A percentile compares a stretch with the other conserved stretches of the same genome.
Evolutionary conservation across 2,888 invertebrate species (phyloP).

Genomic region (Thecocarcelia acutangulata): DNA sequence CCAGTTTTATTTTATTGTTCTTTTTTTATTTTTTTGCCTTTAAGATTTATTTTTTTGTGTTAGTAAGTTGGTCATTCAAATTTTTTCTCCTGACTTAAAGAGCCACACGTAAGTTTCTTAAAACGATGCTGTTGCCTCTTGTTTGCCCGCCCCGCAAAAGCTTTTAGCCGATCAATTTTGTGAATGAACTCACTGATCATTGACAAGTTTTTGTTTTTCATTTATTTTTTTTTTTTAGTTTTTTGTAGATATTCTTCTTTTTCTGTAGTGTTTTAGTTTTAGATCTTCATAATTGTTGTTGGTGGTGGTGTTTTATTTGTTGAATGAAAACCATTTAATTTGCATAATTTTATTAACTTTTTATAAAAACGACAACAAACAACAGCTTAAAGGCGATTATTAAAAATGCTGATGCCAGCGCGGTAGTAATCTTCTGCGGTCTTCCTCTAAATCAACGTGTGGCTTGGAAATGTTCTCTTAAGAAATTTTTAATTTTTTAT

Average conservation of each 20-base stretch:
- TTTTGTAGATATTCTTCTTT: background rate
- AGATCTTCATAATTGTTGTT: constrained; percentile 3
- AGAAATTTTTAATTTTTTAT: constrained; percentile 35
- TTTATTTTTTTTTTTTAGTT: constrained; percentile 12
- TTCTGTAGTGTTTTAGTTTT: constrained; percentile 3
- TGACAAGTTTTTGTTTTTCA: constrained; percentile 34
- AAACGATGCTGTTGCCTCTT: background rate
- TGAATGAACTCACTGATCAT: constrained; percentile 64
- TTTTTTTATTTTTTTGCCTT: background rate
- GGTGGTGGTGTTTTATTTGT: constrained; percentile 41
- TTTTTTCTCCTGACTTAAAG: constrained; percentile 37
- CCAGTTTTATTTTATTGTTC: background rate
- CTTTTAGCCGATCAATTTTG: constrained; percentile 37
- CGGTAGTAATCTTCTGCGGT: constrained; percentile 1
- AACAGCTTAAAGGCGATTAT: constrained; percentile 13
- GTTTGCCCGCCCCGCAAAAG: background rate
- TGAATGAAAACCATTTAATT: constrained; percentile 66
- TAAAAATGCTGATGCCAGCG: constrained; percentile 10
- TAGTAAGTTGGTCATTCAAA: constrained; percentile 58
- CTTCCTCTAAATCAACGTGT: constrained; percentile 25
- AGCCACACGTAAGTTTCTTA: constrained; percentile 57
- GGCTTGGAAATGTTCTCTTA: constrained; percentile 37
- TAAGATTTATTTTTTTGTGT: background rate
- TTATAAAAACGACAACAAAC: constrained; percentile 35
- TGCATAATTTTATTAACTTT: constrained; percentile 67